A percentile compares a stretch with the other conserved stretches of the same genome.
These are phyloP conservation scores for Vanessa tameamea DNA, from an alignment of 1,140 invertebrate genomes.

Conservation along the genomic window DNA sequence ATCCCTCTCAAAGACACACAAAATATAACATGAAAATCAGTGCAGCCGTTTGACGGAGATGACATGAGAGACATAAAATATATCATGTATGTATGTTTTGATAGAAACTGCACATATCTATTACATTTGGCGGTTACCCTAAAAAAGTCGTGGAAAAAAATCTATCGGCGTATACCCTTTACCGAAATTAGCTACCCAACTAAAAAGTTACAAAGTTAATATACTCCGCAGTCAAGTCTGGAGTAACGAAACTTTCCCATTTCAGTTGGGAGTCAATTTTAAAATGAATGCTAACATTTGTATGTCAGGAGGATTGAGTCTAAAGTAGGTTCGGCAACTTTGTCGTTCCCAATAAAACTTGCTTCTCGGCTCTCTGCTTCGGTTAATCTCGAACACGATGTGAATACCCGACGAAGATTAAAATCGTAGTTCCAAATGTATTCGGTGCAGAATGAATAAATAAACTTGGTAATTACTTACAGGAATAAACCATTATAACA, in stretches of 20 bases:
- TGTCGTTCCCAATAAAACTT: conserved; percentile 69
- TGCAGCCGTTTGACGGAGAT: too few species aligned
- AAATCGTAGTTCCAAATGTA: conserved; percentile 11
- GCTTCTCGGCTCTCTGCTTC: conserved; percentile 21
- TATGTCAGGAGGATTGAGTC: conserved; percentile 47
- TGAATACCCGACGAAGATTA: conserved; percentile 40
- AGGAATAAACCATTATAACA: background rate
- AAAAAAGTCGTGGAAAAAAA: background rate
- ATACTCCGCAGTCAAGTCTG: background rate
- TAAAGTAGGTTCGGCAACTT: conserved; percentile 58
- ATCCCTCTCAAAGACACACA: too few species aligned
- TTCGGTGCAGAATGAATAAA: background rate
- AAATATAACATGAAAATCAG: too few species aligned
- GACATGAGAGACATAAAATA: too few species aligned
- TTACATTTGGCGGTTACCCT: too few species aligned
- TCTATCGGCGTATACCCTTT: background rate
- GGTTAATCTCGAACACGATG: conserved; percentile 53
- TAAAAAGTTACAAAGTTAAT: conserved; percentile 9
- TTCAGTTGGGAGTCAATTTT: conserved; percentile 35
- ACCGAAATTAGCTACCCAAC: conserved; percentile 11
- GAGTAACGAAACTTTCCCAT: conserved; percentile 23
- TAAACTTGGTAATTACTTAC: conserved; percentile 14
- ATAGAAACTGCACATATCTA: too few species aligned
- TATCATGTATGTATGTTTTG: too few species aligned
- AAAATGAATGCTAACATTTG: conserved; percentile 48